Evolutionary conservation across 2,888 invertebrate species (phyloP), one percentile per base, ranked within the genome.

Genomic region (Microctonus brassicae): DNA sequence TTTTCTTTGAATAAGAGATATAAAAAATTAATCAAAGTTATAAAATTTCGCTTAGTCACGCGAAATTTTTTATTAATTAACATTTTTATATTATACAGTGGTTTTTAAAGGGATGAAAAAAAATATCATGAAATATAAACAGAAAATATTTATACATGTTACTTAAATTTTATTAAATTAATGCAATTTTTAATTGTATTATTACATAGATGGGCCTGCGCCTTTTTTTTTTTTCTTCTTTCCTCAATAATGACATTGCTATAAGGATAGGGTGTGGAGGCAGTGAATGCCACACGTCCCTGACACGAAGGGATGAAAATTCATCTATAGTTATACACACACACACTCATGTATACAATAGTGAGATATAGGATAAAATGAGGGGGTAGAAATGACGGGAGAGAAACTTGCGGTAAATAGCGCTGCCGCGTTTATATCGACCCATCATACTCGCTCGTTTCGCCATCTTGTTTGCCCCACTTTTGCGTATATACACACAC

Each of bases 401-500:
- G 70, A 67, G 70, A 70, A 67, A 71, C 64, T 77, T 80, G 78
- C 78, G 76, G 78, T 77, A 79, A 79, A 75, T 80, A 82, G 80
- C 82, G 80, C 80, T 83, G 83, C 80, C 84, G 83, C 84, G 83
- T 81, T 82, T 80, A 81, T 85, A 85, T 85, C 85, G 85, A 85
- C 81, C 86, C 83, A 29, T 7, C 83, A 29, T 7, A 26, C 34
- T 26, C 73, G 71, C 73, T 36, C 33, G 24, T 65, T 57, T 47
- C 47, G 53, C 67, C 67, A 71, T 71, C 57, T 62, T 71, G 67
- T 53, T 52, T 71, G 62, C 34, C 71, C 71, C 63, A 71, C 71
- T 67, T 67, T 62, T 33, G 39, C n/a, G 33, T 62, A 17, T 47
- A 20, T 47, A 17, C 1, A 17, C 39, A 26, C 66, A 26, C 66